Conservation (phyloP, 2,888 invertebrate genomes). For the Parapristionchus giblindavisi region DNA sequence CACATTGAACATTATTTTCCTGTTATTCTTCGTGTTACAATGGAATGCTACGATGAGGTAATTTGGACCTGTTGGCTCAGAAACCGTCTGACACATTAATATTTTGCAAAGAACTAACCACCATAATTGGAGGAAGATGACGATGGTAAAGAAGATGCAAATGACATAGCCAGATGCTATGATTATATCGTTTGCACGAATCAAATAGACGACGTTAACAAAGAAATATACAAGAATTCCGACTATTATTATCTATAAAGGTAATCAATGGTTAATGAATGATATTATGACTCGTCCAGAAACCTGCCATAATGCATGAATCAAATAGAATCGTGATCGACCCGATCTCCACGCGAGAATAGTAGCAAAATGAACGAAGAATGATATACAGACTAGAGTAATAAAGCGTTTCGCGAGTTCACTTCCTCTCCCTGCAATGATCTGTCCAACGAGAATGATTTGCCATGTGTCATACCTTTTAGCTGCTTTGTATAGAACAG, state of each 20-base stretch:
- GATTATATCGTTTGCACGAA: constrained; percentile 21
- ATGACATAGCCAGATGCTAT: constrained; percentile 29
- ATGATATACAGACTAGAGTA: not conserved
- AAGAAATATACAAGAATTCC: constrained; percentile 43
- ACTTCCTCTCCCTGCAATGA: constrained; percentile 7
- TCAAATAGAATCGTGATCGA: constrained; percentile 8
- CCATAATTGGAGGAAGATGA: constrained; percentile 46
- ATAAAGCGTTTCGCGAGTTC: constrained; percentile 2
- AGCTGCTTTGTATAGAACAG: constrained; percentile 49
- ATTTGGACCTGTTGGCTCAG: not conserved
- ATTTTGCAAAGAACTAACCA: constrained; percentile 42
- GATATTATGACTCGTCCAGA: not conserved
- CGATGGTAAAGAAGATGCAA: constrained; percentile 27
- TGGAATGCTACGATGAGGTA: not conserved
- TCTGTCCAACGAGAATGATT: not conserved
- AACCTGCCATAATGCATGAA: constrained; percentile 33
- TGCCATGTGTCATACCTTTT: constrained; percentile 40
- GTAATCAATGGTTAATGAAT: not conserved
- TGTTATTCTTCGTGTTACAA: no score
- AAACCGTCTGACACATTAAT: not conserved
- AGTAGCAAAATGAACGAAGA: constrained; percentile 24
- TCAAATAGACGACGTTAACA: constrained; percentile 40
- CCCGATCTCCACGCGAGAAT: constrained; percentile 23
- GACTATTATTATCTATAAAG: constrained; percentile 46
- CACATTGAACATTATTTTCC: no score